Evolutionary conservation across 1,140 invertebrate species (phyloP).

Genomic region (Ceratitis capitata): DNA sequence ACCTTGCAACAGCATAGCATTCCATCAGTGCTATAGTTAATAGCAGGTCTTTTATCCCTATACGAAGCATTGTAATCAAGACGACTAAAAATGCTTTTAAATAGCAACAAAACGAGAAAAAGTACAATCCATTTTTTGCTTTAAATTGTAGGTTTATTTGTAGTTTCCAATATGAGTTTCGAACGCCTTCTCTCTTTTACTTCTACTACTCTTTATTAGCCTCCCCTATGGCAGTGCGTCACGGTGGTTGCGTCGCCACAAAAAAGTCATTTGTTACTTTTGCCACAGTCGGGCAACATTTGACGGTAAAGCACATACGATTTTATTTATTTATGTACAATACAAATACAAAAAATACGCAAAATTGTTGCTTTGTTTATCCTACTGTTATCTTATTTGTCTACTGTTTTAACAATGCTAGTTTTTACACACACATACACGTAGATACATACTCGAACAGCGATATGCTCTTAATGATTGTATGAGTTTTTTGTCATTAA

Average conservation of each 20-base stretch:
- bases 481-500: neutral
- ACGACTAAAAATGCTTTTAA: no score
- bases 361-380: neutral
- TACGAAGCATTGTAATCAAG: no score
- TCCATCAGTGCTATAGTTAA: no score
- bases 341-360: neutral
- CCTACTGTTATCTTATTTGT: neutral
- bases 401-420: neutral
- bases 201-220: neutral
- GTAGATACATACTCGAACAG: neutral
- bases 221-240: neutral
- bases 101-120: no score
- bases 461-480: no score
- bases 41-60: no score
- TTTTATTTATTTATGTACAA: neutral
- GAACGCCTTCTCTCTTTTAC: neutral
- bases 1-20: no score
- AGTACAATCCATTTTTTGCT: no score
- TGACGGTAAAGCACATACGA: neutral
- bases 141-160: no score
- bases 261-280: neutral
- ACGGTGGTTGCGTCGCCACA: neutral
- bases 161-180: no score
- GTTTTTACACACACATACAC: no score
- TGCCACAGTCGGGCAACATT: neutral